Evolutionary conservation across 2,797 vertebrate genomes (phyloP), one percentile per base, ranked within the genome.

Genomic region (Champsocephalus esox): DNA sequence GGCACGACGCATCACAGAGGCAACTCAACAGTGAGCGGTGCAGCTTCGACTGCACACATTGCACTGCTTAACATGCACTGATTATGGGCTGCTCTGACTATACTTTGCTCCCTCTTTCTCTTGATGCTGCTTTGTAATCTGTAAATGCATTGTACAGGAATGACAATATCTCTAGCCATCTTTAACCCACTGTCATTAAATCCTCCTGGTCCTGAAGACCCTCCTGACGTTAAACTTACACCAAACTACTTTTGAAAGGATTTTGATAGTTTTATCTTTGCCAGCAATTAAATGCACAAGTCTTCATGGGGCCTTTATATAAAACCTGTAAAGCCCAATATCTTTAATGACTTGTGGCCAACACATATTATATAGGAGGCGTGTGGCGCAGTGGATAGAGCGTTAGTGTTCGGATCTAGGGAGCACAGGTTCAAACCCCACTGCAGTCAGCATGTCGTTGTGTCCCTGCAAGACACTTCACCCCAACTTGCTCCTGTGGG

Each of bases 1-100:
- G 56, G 75, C 61, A 71, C 12, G 9, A 59, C 44, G 59, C 73
- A 66, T 73, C 45, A 9, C 66, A 21, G 64, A 82, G 60, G 66
- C 57, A 66, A 62, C 64, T 77, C 73, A 77, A 71, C 71, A 67
- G 70, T 24, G 11, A 79, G 44, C 49, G 48, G 77, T 55, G 65
- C 61, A 52, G 78, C 77, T 87, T 86, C 62, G 69, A 14, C 66
- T 49, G 69, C 64, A 77, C 60, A 78, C 79, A 79, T 88, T 88
- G 77, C 79, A 81, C 74, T 90, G 81, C 79, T 84, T 87, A 89
- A 81, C 66, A 84, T 81, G 78, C 72, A 85, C 77, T 87, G 73
- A 59, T 71, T 38, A 73, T 19, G 56, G 70, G 73, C 78, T 83
- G 73, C 65, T 87, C 59, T 79, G 72, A 80, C 68, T 55, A 59